Percentiles rank a stretch among this genome's conserved stretches.
These are phyloP conservation scores for Xylocampa areola DNA, from an alignment of 2,888 invertebrate genomes.

Conservation along the genomic window DNA sequence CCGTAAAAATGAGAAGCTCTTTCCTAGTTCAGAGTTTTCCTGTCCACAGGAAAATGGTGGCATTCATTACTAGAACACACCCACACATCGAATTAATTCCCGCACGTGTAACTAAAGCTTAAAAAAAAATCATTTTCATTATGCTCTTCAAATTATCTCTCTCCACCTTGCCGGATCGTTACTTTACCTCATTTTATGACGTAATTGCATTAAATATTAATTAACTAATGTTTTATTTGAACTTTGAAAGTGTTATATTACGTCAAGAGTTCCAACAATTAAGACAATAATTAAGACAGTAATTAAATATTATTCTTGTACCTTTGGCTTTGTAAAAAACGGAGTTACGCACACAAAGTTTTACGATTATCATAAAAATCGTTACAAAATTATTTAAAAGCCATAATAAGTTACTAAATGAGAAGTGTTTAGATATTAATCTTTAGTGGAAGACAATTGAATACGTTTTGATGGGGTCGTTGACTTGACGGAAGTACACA, in stretches of 20 bases:
- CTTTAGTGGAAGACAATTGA: slow-evolving; percentile 42
- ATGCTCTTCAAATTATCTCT: slow-evolving; percentile 26
- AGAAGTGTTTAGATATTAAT: slow-evolving; percentile 46
- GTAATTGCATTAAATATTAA: slow-evolving; percentile 38
- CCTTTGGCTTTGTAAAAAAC: slow-evolving; percentile 22
- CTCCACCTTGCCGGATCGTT: slow-evolving; percentile 39
- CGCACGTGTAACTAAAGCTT: slow-evolving; percentile 5
- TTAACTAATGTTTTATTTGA: slow-evolving; percentile 42
- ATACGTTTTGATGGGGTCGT: slow-evolving; percentile 37
- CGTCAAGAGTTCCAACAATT: slow-evolving; percentile 37
- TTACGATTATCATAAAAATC: slow-evolving; percentile 42
- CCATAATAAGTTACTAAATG: slow-evolving; percentile 47
- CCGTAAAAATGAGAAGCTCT: too few relatives aligned
- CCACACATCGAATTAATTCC: neutral
- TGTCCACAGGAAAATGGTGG: too few relatives aligned
- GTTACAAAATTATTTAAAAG: slow-evolving; percentile 60
- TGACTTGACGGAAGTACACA: slow-evolving; percentile 32
- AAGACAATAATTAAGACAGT: slow-evolving; percentile 41
- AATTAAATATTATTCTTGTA: slow-evolving; percentile 39
- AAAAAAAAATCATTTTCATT: slow-evolving; percentile 14
- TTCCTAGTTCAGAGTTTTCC: too few relatives aligned
- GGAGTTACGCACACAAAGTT: slow-evolving; percentile 39
- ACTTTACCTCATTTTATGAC: slow-evolving; percentile 24
- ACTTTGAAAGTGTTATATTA: slow-evolving; percentile 51
- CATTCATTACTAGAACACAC: neutral